phyloP scores from a whole-genome alignment of 2,113 vertebrate genomes.

The Fulica atra region DNA sequence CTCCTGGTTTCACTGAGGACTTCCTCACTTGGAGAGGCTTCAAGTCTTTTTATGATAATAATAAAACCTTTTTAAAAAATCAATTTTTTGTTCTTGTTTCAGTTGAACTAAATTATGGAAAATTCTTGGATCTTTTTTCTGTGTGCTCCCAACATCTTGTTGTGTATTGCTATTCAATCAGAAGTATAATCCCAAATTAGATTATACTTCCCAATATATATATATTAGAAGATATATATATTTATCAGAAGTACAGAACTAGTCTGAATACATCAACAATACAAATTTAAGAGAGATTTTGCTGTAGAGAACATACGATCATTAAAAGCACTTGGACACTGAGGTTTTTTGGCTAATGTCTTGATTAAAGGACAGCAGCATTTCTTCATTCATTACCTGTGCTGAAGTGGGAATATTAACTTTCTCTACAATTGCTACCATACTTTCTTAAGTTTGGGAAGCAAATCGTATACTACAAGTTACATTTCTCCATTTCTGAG shows the following conservation, averaged over 20 bases:
- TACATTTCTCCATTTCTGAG: background rate
- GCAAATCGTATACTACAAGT: background rate
- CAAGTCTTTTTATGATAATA: background rate
- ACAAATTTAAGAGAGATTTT: background rate
- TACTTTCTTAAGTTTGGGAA: background rate
- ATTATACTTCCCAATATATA: too few species aligned
- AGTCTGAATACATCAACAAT: background rate
- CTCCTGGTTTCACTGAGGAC: background rate
- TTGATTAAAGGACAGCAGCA: background rate
- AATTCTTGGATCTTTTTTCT: background rate
- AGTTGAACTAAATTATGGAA: background rate
- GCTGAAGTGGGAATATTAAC: background rate
- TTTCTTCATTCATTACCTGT: background rate
- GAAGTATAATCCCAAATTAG: background rate
- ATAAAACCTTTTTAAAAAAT: background rate
- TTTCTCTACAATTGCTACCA: background rate
- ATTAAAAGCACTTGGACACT: background rate
- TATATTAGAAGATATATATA: background rate
- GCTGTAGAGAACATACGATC: rapidly evolving
- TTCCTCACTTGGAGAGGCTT: background rate
- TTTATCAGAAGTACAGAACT: background rate
- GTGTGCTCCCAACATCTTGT: background rate
- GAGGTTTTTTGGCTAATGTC: background rate
- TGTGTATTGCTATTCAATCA: background rate
- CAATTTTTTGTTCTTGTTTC: background rate